Evolutionary conservation across 1,140 invertebrate species (phyloP).

Genomic region (Plutomurus gul): DNA sequence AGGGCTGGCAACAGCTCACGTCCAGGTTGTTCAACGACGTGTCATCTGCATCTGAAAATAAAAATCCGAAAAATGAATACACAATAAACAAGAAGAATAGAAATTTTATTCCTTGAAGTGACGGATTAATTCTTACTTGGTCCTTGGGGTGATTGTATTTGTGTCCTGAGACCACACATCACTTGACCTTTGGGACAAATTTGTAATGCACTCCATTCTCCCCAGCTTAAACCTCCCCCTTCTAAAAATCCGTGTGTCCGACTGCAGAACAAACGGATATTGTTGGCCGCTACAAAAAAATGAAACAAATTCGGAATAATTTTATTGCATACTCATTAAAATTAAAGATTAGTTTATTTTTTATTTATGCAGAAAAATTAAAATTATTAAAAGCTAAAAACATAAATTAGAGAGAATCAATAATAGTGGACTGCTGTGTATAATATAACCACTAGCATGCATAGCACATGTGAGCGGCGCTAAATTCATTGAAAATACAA

Average conservation of each 20-base stretch:
- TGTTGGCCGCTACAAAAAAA: no score
- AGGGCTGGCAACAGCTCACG: constrained; percentile 42
- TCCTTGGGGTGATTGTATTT: constrained; percentile 43
- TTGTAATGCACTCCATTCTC: constrained; percentile 34
- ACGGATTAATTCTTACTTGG: constrained; percentile 1
- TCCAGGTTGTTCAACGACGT: constrained; percentile 41
- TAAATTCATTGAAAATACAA: no score
- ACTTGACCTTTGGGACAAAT: constrained; percentile 37
- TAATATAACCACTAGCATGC: no score
- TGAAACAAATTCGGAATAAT: no score
- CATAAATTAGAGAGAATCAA: no score
- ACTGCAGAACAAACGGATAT: constrained; percentile 35
- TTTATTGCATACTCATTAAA: no score
- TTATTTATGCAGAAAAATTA: no score
- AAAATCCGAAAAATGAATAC: background rate
- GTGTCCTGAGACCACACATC: constrained; percentile 39
- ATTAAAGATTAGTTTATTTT: no score
- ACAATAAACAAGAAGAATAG: background rate
- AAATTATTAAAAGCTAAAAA: no score
- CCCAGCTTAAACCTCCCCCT: constrained; percentile 38
- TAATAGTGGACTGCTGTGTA: no score
- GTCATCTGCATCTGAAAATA: constrained; percentile 29
- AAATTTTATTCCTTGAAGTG: background rate
- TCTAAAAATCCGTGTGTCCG: background rate
- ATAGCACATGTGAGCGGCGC: no score